These are phyloP conservation scores for Dromas ardeola DNA, from an alignment of 2,113 vertebrate genomes.

Conservation along the genomic window DNA sequence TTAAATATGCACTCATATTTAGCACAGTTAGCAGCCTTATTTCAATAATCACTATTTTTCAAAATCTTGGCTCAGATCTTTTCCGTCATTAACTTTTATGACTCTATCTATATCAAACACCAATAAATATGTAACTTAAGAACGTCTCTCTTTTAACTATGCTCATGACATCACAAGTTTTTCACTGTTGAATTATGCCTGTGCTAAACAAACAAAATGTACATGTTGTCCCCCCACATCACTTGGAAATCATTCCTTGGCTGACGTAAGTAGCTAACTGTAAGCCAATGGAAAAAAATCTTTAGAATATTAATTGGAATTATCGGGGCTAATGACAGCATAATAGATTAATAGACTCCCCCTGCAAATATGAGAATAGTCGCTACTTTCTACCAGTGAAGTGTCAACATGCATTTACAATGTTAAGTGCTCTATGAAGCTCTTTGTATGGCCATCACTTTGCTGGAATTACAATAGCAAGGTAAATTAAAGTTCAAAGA, in stretches of 20 bases:
- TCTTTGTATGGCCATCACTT: not conserved
- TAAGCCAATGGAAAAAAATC: not conserved
- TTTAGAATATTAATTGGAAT: not conserved
- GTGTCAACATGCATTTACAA: not conserved
- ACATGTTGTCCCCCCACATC: not conserved
- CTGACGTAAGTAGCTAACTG: not conserved
- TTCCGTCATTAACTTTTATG: not conserved
- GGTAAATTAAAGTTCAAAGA: not conserved
- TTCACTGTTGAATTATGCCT: not conserved
- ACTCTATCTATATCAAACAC: not conserved
- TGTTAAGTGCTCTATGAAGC: not conserved
- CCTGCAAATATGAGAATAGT: not conserved
- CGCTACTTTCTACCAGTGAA: not conserved
- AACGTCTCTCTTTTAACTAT: not conserved
- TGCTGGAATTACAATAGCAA: not conserved
- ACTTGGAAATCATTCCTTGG: not conserved
- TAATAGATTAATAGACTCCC: not conserved
- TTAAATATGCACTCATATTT: not conserved
- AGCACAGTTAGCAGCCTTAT: not conserved
- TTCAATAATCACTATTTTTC: not conserved
- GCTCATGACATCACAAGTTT: not conserved
- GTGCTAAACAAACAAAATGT: not conserved
- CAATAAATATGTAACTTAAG: not conserved
- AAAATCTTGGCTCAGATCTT: not conserved
- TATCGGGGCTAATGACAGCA: not conserved